phyloP scores from a whole-genome alignment of 2,888 invertebrate species.

The Orthosia gracilis region DNA sequence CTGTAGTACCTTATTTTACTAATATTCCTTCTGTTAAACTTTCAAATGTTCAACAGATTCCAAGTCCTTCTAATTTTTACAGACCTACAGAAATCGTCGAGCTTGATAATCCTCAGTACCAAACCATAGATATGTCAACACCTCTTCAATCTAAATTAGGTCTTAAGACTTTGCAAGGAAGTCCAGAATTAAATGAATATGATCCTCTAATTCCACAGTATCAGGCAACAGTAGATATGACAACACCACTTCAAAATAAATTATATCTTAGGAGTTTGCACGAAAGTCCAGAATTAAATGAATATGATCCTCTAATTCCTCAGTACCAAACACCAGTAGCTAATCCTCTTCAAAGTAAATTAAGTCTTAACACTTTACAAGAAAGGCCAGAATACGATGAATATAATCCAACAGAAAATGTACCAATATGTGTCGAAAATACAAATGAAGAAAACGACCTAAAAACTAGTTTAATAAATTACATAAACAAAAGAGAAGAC shows the following conservation, averaged over 20 bases:
- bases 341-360: slow-evolving; percentile 2
- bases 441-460: slow-evolving; percentile 25
- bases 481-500: slow-evolving; percentile 21
- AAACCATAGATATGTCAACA: neutral
- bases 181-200: neutral
- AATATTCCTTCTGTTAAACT: neutral
- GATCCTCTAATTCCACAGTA: neutral
- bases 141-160: slow-evolving; percentile 1
- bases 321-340: no score
- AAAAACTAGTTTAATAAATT: slow-evolving; percentile 34
- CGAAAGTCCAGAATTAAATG: slow-evolving; percentile 8
- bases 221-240: neutral
- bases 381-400: slow-evolving; percentile 19
- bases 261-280: neutral
- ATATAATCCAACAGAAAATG: neutral
- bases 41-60: neutral
- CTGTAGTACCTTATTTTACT: neutral
- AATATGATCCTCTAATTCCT: neutral
- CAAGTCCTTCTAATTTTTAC: neutral
- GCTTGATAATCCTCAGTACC: neutral
- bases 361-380: neutral
- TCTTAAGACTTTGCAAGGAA: neutral
- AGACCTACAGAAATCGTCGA: neutral
- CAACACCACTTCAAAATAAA: slow-evolving; percentile 3
- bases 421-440: neutral